Conservation (phyloP, 37 sponge, comb jelly and placozoan species). For the Hormiphora californensis region DNA sequence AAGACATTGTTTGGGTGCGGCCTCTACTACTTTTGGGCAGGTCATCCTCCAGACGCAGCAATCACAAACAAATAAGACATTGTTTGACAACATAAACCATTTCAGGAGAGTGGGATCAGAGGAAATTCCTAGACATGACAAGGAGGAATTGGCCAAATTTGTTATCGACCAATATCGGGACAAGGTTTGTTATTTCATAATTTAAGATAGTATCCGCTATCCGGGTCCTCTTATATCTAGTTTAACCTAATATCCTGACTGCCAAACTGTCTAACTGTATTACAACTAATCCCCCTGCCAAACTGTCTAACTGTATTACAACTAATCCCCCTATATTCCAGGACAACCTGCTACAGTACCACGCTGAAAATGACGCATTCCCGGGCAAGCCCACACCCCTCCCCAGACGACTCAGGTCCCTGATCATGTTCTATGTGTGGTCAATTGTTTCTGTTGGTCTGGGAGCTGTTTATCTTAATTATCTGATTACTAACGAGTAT, state of each 20-base stretch:
- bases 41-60: too few species aligned
- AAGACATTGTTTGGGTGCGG: too few species aligned
- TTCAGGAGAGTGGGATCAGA: slow-evolving; percentile 5
- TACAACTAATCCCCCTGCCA: too few species aligned
- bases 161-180: not conserved
- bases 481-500: not conserved
- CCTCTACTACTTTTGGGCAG: too few species aligned
- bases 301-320: too few species aligned
- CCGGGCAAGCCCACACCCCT: not conserved
- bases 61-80: too few species aligned
- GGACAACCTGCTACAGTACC: slow-evolving; percentile 28
- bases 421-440: slow-evolving; percentile 28
- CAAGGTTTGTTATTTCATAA: too few species aligned
- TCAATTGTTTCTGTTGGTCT: not conserved
- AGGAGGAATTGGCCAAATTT: not conserved
- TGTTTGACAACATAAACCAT: too few species aligned
- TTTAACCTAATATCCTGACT: not conserved
- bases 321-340: not conserved
- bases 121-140: slow-evolving; percentile 9
- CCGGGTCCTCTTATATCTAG: too few species aligned
- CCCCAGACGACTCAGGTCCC: not conserved
- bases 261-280: too few species aligned
- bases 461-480: not conserved
- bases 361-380: not conserved
- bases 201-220: too few species aligned